Evolutionary conservation across 1,140 invertebrate genomes (phyloP).

Genomic region (Asobara japonica): DNA sequence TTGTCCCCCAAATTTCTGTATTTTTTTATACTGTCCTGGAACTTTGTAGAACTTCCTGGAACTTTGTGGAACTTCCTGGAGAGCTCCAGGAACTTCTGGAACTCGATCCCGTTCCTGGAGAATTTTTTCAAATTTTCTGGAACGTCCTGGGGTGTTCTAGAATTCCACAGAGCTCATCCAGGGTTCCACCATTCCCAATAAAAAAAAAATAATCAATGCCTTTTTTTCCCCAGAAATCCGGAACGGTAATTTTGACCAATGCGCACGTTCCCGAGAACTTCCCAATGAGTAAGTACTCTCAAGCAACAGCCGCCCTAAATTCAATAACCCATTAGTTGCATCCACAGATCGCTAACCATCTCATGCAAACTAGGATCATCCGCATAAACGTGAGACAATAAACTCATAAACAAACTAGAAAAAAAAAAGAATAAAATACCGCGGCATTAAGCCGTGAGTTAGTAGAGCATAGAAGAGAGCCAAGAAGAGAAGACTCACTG

Average conservation of each 20-base stretch:
- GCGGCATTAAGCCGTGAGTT: not conserved
- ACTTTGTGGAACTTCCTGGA: no score
- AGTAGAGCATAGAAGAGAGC: not conserved
- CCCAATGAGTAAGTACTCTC: constrained; percentile 71
- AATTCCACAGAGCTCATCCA: no score
- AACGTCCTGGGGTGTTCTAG: no score
- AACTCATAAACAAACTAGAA: not conserved
- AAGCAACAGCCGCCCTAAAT: not conserved
- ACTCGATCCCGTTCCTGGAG: no score
- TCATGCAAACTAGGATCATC: not conserved
- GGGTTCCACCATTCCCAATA: not conserved
- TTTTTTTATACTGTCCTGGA: no score
- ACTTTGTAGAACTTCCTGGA: no score
- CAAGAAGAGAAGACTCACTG: not conserved
- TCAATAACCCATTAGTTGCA: not conserved
- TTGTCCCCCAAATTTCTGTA: no score
- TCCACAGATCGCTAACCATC: not conserved
- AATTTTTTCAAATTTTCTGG: no score
- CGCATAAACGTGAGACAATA: not conserved
- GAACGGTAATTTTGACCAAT: constrained; percentile 82
- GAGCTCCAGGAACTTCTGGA: no score
- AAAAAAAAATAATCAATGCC: no score
- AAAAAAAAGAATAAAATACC: not conserved
- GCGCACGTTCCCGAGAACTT: constrained; percentile 71
- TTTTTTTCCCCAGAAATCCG: constrained; percentile 72